phyloP scores from a whole-genome alignment of 1,140 invertebrate genomes.

The Brevipalpus yothersi region DNA sequence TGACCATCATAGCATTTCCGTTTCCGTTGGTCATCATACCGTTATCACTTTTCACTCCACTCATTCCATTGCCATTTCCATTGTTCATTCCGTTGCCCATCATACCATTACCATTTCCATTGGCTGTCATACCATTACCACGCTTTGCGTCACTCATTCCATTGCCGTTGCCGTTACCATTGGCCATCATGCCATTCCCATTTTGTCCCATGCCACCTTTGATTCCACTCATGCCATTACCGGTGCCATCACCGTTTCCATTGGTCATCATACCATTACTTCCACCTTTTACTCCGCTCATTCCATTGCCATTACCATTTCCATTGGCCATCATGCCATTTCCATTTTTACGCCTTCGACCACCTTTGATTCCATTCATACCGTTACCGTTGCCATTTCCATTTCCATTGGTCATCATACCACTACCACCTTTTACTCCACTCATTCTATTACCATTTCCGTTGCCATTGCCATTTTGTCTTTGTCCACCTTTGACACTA shows the following conservation, averaged over 20 bases:
- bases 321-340: neutral
- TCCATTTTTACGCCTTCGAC: neutral
- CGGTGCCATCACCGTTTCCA: neutral
- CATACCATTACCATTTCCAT: neutral
- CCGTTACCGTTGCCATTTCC: neutral
- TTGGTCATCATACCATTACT: neutral
- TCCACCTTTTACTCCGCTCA: neutral
- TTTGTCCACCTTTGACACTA: neutral
- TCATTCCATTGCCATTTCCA: neutral
- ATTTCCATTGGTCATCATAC: neutral
- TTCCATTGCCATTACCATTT: neutral
- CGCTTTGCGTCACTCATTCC: neutral
- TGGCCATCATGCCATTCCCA: neutral
- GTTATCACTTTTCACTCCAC: neutral
- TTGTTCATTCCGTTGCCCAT: neutral
- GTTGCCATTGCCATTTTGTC: neutral
- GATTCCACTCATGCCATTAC: neutral
- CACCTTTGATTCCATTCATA: neutral
- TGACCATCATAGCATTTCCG: neutral
- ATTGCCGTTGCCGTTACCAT: neutral
- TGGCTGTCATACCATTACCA: neutral
- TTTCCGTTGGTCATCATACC: neutral
- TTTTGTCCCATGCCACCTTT: neutral
- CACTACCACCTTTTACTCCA: neutral
- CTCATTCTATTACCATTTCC: neutral